A percentile compares a stretch with the other conserved stretches of the same genome.
Evolutionary conservation across 2,113 vertebrate species (phyloP).

Genomic region (Laterallus jamaicensis): DNA sequence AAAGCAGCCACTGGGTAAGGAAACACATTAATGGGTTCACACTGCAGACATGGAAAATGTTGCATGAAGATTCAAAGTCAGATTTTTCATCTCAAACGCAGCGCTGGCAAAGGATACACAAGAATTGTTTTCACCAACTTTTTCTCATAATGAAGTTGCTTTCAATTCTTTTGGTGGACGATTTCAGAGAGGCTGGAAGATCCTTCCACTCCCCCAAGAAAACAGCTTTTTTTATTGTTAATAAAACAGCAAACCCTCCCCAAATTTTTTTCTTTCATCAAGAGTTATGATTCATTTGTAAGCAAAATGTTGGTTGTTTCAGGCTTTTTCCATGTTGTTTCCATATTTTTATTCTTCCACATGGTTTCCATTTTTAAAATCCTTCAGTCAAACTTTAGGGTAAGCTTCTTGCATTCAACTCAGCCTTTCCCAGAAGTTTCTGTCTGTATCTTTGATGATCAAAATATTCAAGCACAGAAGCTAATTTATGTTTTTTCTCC

Average conservation of each 20-base stretch:
- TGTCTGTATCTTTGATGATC: not conserved
- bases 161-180: not conserved
- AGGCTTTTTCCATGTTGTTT: not conserved
- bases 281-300: not conserved
- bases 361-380: not conserved
- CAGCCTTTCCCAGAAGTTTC: not conserved
- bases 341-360: not conserved
- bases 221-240: not conserved
- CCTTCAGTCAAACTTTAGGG: not conserved
- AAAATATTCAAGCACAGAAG: not conserved
- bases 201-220: not conserved
- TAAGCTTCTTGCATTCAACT: not conserved
- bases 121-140: not conserved
- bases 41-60: not conserved
- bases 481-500: not conserved
- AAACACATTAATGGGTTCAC: not conserved
- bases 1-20: not conserved
- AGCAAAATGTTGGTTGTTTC: not conserved
- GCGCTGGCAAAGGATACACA: not conserved
- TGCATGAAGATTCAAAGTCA: not conserved
- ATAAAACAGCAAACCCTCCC: not conserved
- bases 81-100: not conserved
- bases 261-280: not conserved
- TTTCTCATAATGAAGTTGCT: not conserved
- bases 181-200: not conserved